These are phyloP conservation scores for Sthenelais limicola DNA, from an alignment of 2,888 invertebrate species.

Conservation along the genomic window DNA sequence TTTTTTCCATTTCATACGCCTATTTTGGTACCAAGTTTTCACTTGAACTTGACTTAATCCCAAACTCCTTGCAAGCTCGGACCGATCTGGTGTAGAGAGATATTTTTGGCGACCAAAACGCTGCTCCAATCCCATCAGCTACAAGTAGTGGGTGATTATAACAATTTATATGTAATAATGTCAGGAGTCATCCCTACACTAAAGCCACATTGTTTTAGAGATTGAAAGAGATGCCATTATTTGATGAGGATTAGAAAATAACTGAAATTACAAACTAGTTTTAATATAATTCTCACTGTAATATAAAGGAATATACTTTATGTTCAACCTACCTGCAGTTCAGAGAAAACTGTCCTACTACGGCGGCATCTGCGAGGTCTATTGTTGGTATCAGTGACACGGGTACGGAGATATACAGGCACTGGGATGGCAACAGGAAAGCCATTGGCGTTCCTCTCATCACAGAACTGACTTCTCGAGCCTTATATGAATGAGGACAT, in stretches of 20 bases:
- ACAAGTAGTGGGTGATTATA: conserved; percentile 43
- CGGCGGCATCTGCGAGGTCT: conserved; percentile 39
- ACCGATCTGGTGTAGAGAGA: conserved; percentile 73
- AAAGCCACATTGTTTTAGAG: too few species aligned
- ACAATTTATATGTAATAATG: too few species aligned
- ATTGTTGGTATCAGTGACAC: conserved; percentile 13
- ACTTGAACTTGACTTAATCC: conserved; percentile 74
- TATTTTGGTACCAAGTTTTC: conserved; percentile 74
- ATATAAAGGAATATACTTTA: neutral
- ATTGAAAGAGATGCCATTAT: too few species aligned
- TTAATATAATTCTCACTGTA: neutral
- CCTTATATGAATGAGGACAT: too few species aligned
- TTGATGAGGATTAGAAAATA: too few species aligned
- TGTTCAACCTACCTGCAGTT: conserved; percentile 43
- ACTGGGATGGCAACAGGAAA: conserved; percentile 37
- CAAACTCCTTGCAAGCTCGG: conserved; percentile 71
- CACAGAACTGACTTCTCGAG: too few species aligned
- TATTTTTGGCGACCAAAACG: conserved; percentile 73
- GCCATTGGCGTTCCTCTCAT: too few species aligned
- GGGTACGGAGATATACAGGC: conserved; percentile 36
- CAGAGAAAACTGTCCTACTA: conserved; percentile 49
- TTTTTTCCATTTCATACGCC: conserved; percentile 75
- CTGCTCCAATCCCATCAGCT: conserved; percentile 71
- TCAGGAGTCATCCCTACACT: too few species aligned
- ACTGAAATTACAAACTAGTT: too few species aligned